Evolutionary conservation across 2,888 invertebrate species (phyloP), one percentile per base, ranked within the genome.

Genomic region (Fabriciana adippe): DNA sequence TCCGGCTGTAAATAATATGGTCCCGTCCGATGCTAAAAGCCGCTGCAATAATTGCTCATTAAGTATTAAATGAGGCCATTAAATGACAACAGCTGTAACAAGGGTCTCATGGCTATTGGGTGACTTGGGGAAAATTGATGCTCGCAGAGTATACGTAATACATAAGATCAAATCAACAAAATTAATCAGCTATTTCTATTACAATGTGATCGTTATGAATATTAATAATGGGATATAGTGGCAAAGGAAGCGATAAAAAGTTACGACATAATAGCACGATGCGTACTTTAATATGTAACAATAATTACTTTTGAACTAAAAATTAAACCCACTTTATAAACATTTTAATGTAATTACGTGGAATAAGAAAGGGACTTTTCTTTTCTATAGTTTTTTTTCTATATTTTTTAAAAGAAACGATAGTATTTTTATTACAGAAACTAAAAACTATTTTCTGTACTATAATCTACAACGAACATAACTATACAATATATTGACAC

Each of bases 31-130:
- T 81, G 83, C 84, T 88, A 87, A 87, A 85, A 82, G 86, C 84
- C 78, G 83, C 79, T 81, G 82, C 83, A 72, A 82, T 88, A 85
- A 88, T 86, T 83, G 81, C 83, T 87, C 84, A 85, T 89, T 88
- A 87, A 82, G 75, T 83, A 85, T 87, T 87, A 83, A 87, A 85
- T 81, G 78, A 74, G 75, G 79, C 81, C 79, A 83, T 86, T 86
- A 86, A 85, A 81, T 72, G 77, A 78, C 78, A 76, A 72, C 74
- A 69, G 68, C 75, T 71, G 74, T 73, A 69, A 72, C 69, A 64
- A 69, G 69, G 66, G 68, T 73, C 35, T 64, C 65, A 64, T 63
- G 57, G 71, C 69, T 67, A 72, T 45, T 53, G 72, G 66, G 62
- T 67, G 64, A 67, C 69, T 70, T 65, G 56, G 61, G 41, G 55